phyloP scores from a whole-genome alignment of 2,888 invertebrate genomes.

The Polylopha cassiicola region DNA sequence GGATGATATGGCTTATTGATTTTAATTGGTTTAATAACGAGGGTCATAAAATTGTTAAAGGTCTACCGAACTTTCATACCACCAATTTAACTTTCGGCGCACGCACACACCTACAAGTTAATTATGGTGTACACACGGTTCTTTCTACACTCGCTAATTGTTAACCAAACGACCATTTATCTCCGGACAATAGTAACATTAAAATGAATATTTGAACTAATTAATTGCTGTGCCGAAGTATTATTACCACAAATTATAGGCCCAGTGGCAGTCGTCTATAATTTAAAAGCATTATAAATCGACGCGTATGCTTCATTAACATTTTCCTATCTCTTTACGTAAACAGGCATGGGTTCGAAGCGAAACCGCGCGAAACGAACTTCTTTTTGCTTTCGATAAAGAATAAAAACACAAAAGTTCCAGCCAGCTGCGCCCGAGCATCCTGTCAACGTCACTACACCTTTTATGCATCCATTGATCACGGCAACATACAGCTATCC shows the following conservation, averaged over 20 bases:
- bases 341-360: slow-evolving; percentile 55
- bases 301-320: slow-evolving; percentile 61
- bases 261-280: slow-evolving; percentile 39
- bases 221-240: slow-evolving; percentile 45
- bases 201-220: slow-evolving; percentile 39
- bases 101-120: not conserved
- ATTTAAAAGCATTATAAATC: slow-evolving; percentile 50
- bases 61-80: slow-evolving; percentile 5
- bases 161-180: not conserved
- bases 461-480: slow-evolving; percentile 65
- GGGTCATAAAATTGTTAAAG: slow-evolving; percentile 42
- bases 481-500: slow-evolving; percentile 48
- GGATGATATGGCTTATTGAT: slow-evolving; percentile 46
- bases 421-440: slow-evolving; percentile 74
- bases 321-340: slow-evolving; percentile 70
- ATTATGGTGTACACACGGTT: not conserved
- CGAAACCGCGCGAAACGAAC: slow-evolving; percentile 69
- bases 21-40: slow-evolving; percentile 56
- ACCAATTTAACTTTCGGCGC: slow-evolving; percentile 20
- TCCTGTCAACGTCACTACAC: slow-evolving; percentile 71
- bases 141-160: not conserved
- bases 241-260: slow-evolving; percentile 51
- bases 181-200: slow-evolving; percentile 9
- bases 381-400: slow-evolving; percentile 58
- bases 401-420: slow-evolving; percentile 63